Percentiles rank a stretch among this genome's conserved stretches.
Conservation (phyloP, 1,140 invertebrate genomes). For the Anastrepha obliqua region DNA sequence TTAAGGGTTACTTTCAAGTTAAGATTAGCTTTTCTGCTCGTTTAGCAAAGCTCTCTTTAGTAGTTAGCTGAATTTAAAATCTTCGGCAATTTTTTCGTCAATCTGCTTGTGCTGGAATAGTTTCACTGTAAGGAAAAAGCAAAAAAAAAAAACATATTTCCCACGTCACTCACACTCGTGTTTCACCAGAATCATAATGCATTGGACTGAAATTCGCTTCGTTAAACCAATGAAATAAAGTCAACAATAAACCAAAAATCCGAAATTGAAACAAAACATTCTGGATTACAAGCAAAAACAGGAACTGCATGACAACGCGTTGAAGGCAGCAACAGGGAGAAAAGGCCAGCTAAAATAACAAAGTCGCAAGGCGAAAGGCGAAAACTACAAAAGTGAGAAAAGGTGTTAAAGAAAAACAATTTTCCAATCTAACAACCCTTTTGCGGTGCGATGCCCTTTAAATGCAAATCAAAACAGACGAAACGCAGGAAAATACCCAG, state of each 20-base stretch:
- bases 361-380: not conserved
- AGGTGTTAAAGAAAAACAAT: conserved; percentile 48
- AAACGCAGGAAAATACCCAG: not conserved
- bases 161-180: not conserved
- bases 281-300: conserved; percentile 27
- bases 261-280: conserved; percentile 44
- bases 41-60: too few species aligned
- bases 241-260: conserved; percentile 49
- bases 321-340: not conserved
- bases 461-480: conserved; percentile 47
- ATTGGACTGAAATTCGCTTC: not conserved
- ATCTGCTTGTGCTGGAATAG: too few species aligned
- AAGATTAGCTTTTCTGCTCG: too few species aligned
- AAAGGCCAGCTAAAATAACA: conserved; percentile 47
- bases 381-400: not conserved
- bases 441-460: not conserved
- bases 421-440: not conserved
- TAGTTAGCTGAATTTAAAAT: too few species aligned
- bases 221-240: not conserved
- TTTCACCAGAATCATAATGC: not conserved
- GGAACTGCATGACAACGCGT: not conserved
- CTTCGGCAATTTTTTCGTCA: too few species aligned
- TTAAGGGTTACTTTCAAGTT: too few species aligned
- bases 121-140: too few species aligned
- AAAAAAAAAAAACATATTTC: too few species aligned